These are phyloP conservation scores for Microlaimidae sp. DNA, from an alignment of 2,888 invertebrate species.

Conservation along the genomic window DNA sequence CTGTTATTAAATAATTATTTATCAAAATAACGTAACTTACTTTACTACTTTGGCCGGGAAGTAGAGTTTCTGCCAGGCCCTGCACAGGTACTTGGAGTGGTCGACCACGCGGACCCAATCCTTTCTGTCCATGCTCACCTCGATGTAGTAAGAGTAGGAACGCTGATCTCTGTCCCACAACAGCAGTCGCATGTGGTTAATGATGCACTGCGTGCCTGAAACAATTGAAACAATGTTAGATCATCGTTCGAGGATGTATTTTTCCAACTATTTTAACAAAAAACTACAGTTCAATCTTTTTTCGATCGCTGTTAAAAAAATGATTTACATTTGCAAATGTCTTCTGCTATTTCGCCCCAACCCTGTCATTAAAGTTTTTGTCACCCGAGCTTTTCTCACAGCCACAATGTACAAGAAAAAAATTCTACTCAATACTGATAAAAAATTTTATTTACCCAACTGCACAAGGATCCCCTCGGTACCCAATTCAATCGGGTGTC, in stretches of 20 bases:
- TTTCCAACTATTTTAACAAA: too few relatives aligned
- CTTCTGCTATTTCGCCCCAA: too few relatives aligned
- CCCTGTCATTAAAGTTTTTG: too few relatives aligned
- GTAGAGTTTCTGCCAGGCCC: conserved; percentile 88
- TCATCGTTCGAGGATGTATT: neutral
- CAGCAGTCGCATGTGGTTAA: conserved; percentile 78
- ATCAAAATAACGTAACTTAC: too few relatives aligned
- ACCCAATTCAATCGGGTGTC: conserved; percentile 62
- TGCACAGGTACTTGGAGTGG: conserved; percentile 73
- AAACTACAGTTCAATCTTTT: too few relatives aligned
- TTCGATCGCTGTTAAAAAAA: too few relatives aligned
- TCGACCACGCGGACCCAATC: conserved; percentile 88
- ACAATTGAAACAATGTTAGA: neutral
- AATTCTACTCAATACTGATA: neutral
- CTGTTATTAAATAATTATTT: too few relatives aligned
- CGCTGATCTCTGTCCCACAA: conserved; percentile 84
- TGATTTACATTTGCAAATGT: too few relatives aligned
- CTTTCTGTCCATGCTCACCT: conserved; percentile 68
- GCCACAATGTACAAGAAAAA: too few relatives aligned
- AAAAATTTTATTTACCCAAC: conserved; percentile 12
- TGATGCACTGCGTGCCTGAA: conserved; percentile 50
- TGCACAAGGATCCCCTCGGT: conserved; percentile 44
- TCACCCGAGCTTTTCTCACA: too few relatives aligned
- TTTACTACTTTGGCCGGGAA: conserved; percentile 73
- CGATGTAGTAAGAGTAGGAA: conserved; percentile 77